phyloP scores from a whole-genome alignment of 2,888 invertebrate species.

The Agonopterix subpropinquella region DNA sequence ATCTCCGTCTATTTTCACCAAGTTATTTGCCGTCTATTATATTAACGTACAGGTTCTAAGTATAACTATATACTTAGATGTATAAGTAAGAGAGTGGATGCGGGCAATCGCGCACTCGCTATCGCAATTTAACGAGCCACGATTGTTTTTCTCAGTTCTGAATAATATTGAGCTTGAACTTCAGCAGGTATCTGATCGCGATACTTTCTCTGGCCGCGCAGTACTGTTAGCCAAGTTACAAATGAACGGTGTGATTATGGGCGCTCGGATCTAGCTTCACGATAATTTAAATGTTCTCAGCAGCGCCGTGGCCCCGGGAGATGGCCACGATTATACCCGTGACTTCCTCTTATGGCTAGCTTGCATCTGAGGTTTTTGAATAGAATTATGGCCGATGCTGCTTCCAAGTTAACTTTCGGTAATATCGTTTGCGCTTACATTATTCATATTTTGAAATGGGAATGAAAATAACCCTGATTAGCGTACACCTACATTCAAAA shows the following conservation, averaged over 20 bases:
- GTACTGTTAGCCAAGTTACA: constrained; percentile 69
- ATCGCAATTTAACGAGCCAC: constrained; percentile 72
- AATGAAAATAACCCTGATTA: too few relatives aligned
- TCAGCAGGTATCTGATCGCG: constrained; percentile 57
- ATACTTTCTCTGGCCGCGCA: constrained; percentile 59
- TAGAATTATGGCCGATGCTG: constrained; percentile 49
- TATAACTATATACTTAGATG: too few relatives aligned
- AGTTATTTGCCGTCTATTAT: constrained; percentile 6
- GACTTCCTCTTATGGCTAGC: constrained; percentile 63
- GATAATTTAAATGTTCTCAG: constrained; percentile 73
- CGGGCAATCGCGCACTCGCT: constrained; percentile 56
- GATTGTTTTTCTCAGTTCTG: constrained; percentile 74
- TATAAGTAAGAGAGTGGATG: constrained; percentile 39
- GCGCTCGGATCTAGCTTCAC: constrained; percentile 63
- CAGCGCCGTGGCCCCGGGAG: constrained; percentile 43
- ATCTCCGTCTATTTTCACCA: too few relatives aligned
- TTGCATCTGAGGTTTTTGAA: constrained; percentile 58
- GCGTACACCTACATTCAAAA: too few relatives aligned
- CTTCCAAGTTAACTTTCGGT: constrained; percentile 18
- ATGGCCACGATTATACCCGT: constrained; percentile 60
- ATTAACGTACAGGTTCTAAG: constrained; percentile 2
- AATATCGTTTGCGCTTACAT: constrained; percentile 13
- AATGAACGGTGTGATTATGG: constrained; percentile 72
- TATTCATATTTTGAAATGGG: background rate
- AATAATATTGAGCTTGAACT: constrained; percentile 68